These are phyloP conservation scores for Gastrophryne carolinensis DNA, from an alignment of 2,797 vertebrate species.

Conservation along the genomic window DNA sequence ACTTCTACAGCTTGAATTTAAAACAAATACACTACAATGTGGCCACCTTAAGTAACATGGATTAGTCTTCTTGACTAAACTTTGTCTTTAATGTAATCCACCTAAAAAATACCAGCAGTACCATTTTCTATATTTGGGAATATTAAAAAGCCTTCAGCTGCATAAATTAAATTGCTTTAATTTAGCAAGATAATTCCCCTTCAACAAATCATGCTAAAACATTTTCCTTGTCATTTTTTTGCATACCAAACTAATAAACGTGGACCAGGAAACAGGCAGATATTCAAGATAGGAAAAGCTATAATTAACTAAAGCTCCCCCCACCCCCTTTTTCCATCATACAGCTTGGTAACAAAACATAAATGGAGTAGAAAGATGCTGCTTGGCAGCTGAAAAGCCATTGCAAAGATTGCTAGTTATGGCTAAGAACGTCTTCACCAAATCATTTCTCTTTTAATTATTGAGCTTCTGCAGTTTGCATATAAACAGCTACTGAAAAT, in stretches of 20 bases:
- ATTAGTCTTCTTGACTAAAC: background rate
- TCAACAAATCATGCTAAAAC: constrained; percentile 29
- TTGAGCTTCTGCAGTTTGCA: constrained; percentile 70
- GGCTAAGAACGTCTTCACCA: constrained; percentile 64
- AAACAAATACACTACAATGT: too few species aligned
- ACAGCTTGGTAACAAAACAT: constrained; percentile 50
- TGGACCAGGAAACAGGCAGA: background rate
- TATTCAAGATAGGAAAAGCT: constrained; percentile 43
- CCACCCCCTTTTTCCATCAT: constrained; percentile 46
- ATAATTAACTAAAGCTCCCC: constrained; percentile 40
- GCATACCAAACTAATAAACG: constrained; percentile 14
- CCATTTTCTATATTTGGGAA: background rate
- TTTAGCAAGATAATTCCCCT: constrained; percentile 14
- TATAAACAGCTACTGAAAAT: constrained; percentile 81
- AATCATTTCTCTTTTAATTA: constrained; percentile 73
- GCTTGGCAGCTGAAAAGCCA: constrained; percentile 55
- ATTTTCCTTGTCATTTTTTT: constrained; percentile 13
- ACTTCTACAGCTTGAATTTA: too few species aligned
- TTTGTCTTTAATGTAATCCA: background rate
- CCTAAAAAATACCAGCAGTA: background rate
- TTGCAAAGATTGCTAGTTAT: constrained; percentile 53
- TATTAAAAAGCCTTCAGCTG: background rate
- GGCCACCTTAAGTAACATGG: too few species aligned
- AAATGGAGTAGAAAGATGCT: constrained; percentile 56
- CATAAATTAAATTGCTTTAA: constrained; percentile 22